Percentiles rank a stretch among this genome's conserved stretches.
These are phyloP conservation scores for Ceriagrion tenellum DNA, from an alignment of 2,888 invertebrate species.

Conservation along the genomic window DNA sequence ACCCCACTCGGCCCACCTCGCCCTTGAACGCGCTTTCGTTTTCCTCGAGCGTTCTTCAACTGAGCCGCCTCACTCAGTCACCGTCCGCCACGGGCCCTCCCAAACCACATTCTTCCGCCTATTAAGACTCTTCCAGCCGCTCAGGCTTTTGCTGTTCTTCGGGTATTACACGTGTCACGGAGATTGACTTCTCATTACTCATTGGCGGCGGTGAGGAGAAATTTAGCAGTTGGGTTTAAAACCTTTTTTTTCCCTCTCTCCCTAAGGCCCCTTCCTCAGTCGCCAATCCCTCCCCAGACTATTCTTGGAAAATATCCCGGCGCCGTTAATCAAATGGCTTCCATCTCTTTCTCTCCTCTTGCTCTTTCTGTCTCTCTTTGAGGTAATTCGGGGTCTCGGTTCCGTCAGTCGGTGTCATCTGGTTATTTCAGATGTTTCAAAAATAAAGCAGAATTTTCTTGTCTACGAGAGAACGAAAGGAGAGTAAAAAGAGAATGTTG, in stretches of 20 bases:
- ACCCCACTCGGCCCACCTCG: background rate
- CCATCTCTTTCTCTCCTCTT: constrained; percentile 19
- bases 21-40: background rate
- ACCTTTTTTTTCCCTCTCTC: background rate
- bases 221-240: constrained; percentile 63
- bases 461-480: no score
- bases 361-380: background rate
- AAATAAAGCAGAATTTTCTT: background rate
- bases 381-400: background rate
- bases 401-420: background rate
- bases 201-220: constrained; percentile 59
- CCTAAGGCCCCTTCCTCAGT: background rate
- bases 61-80: constrained; percentile 53
- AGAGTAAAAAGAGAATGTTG: no score
- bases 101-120: constrained; percentile 64
- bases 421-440: background rate
- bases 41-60: constrained; percentile 34
- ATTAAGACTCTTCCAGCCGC: constrained; percentile 59
- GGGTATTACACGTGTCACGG: constrained; percentile 67
- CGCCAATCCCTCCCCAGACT: constrained; percentile 10
- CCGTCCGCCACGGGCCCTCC: constrained; percentile 60
- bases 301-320: constrained; percentile 49
- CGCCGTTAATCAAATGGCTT: constrained; percentile 52
- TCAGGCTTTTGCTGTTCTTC: constrained; percentile 64
- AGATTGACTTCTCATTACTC: constrained; percentile 68